phyloP scores from a whole-genome alignment of 1,140 invertebrate genomes.

The Aleiodes sp. region DNA sequence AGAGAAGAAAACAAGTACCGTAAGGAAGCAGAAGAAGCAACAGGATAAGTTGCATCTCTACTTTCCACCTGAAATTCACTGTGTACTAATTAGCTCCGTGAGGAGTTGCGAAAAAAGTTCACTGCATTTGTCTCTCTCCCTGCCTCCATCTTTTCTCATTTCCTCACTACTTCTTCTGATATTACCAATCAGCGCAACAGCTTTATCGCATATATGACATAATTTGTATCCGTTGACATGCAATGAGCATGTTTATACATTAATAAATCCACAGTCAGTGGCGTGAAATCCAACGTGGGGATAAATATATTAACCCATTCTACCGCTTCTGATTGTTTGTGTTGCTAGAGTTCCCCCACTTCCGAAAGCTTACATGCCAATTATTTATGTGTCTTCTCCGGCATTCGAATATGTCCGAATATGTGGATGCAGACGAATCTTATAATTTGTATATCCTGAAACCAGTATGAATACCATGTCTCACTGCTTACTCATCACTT shows the following conservation, averaged over 20 bases:
- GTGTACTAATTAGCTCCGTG: conserved; percentile 2
- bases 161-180: conserved; percentile 42
- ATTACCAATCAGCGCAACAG: conserved; percentile 8
- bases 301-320: not conserved
- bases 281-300: conserved; percentile 47
- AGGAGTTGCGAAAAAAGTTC: not conserved
- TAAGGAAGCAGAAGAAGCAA: too few species aligned
- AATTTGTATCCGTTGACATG: conserved; percentile 17
- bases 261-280: conserved; percentile 51
- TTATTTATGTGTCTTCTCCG: conserved; percentile 9
- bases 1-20: too few species aligned
- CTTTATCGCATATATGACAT: conserved; percentile 12
- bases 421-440: too few species aligned
- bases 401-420: too few species aligned
- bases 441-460: too few species aligned
- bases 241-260: not conserved
- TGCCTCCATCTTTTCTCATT: too few species aligned
- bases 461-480: too few species aligned
- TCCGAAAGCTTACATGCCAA: conserved; percentile 16
- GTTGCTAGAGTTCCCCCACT: not conserved
- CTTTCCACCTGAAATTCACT: not conserved
- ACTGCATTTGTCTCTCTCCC: conserved; percentile 12
- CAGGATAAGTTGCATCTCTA: too few species aligned
- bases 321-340: conserved; percentile 3
- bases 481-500: too few species aligned